Conservation (phyloP, 2,797 vertebrate genomes). For the Meda fulgida region DNA sequence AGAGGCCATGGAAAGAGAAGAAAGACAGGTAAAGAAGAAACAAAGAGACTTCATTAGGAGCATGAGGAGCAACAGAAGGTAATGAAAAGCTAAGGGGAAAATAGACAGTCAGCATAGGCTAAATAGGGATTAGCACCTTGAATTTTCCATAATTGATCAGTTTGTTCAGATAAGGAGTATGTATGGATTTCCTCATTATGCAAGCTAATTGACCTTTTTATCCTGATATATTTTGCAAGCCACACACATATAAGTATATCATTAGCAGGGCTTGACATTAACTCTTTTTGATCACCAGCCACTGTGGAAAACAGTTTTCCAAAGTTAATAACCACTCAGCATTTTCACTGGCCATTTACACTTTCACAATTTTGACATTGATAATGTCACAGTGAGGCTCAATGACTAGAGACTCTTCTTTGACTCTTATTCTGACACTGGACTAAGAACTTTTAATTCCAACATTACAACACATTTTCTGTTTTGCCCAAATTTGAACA, state of each 20-base stretch:
- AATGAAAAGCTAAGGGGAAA: not conserved
- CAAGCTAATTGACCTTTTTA: not conserved
- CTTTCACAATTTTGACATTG: no score
- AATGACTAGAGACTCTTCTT: no score
- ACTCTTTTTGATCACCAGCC: no score
- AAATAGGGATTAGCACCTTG: slow-evolving; percentile 20
- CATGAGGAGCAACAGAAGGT: not conserved
- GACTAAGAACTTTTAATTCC: no score
- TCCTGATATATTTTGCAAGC: not conserved
- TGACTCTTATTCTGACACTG: no score
- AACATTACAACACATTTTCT: no score
- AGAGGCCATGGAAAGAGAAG: not conserved
- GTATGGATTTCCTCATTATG: slow-evolving; percentile 23
- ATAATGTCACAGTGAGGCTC: no score
- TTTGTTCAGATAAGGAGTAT: slow-evolving; percentile 24
- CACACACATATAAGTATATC: not conserved
- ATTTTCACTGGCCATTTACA: no score
- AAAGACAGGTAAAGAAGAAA: not conserved
- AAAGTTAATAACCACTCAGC: no score
- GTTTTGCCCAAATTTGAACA: no score
- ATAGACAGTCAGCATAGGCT: slow-evolving; percentile 1
- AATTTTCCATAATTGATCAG: slow-evolving; percentile 24
- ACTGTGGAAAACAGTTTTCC: no score
- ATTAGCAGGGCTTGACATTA: no score
- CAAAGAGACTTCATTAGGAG: not conserved